Evolutionary conservation across 35 echinoderm and acorn worm genomes (phyloP), one percentile per base, ranked within the genome.

Genomic region (Hemicentrotus pulcherrimus): DNA sequence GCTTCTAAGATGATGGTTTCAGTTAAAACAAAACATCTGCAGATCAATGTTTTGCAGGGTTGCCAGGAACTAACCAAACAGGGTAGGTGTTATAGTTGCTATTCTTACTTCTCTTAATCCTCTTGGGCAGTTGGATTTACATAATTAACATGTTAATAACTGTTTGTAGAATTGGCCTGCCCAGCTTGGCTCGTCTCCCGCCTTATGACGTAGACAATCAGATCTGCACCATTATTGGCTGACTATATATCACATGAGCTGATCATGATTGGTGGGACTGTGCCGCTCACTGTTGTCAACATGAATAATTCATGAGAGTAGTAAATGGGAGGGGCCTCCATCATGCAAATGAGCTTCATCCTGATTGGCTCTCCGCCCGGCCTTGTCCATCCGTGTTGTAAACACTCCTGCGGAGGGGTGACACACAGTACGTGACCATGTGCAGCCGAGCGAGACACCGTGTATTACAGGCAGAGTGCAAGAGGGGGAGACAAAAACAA

Each of bases 231-330:
- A 35, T 47, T 30, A 90, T 90, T 90, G 88, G 88, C 46, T 9
- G 88, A 45, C 15, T 32, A 90, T 32, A 90, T 90, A 90, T 47
- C 46, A 90, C 88, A 90, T 90, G 88, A 90, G 88, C 15, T 45
- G 32, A 90, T 33, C 88, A 90, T 90, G 88, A 90, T 90, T 90
- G 88, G 88, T 47, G 32, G 32, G 46, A 32, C 88, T 47, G 65
- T 90, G 88, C 46, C 24, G 32, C 88, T 47, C 19, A 90, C 88
- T 90, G 88, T 90, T 90, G 88, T 90, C 46, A 30, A 45, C 88
- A 90, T 90, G 88, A 90, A 90, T 90, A 18, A 90, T 90, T 90
- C 88, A 90, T 41, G 46, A 47, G n/a, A 90, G 88, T 78, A 78
- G 65, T 78, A 78, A 78, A n/a, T 45, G 88, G 88, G 88, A 33